phyloP scores from a whole-genome alignment of 1,140 invertebrate genomes.

The Pararge aegeria region DNA sequence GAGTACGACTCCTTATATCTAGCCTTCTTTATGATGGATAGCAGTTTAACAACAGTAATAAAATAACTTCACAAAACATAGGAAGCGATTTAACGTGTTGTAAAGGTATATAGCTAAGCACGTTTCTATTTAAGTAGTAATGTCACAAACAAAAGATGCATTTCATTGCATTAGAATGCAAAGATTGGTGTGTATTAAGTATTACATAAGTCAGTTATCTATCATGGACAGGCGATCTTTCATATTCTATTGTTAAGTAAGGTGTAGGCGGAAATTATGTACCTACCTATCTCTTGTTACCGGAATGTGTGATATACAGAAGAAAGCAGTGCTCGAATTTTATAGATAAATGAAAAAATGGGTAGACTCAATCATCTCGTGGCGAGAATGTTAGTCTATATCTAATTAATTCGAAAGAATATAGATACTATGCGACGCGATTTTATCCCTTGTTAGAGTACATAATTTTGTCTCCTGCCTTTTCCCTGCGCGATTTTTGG shows the following conservation, averaged over 20 bases:
- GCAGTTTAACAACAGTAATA: not conserved
- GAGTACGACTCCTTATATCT: not conserved
- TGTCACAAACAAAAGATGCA: conserved; percentile 1
- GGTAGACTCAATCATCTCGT: too few relatives aligned
- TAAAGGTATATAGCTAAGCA: not conserved
- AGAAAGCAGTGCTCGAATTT: too few relatives aligned
- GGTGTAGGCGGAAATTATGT: not conserved
- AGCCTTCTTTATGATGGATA: not conserved
- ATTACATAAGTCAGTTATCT: not conserved
- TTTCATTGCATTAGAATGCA: not conserved
- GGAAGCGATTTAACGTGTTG: not conserved
- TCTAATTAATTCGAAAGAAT: too few relatives aligned
- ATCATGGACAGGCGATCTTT: not conserved
- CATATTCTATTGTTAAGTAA: not conserved
- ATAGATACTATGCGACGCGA: too few relatives aligned
- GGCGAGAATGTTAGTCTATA: too few relatives aligned
- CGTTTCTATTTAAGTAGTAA: not conserved
- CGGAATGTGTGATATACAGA: too few relatives aligned
- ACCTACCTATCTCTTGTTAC: not conserved
- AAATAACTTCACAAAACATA: not conserved
- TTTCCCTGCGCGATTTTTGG: too few relatives aligned
- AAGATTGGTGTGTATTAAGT: not conserved
- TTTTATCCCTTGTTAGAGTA: too few relatives aligned
- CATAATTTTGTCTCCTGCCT: too few relatives aligned
- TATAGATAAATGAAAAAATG: too few relatives aligned